Percentiles rank a stretch among this genome's conserved stretches.
Conservation (phyloP, 2,113 vertebrate species). For the Sinocyclocheilus maitianheensis region DNA sequence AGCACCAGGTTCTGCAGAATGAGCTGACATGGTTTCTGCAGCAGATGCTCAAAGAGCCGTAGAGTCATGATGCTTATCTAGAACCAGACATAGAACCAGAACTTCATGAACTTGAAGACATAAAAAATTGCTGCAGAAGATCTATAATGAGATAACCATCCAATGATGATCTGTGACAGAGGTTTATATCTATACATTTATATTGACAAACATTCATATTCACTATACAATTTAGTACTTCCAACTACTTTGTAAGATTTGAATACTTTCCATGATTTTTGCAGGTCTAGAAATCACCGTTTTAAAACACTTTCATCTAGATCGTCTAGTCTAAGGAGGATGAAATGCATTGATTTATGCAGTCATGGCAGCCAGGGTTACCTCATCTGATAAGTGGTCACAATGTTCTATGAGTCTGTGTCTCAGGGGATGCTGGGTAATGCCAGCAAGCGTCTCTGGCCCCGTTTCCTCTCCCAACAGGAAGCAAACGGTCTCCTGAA, state of each 20-base stretch:
- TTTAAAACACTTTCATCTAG: too few relatives aligned
- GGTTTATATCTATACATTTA: too few relatives aligned
- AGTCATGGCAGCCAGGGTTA: slow-evolving; percentile 54
- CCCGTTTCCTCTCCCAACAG: slow-evolving; percentile 88
- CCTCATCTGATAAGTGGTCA: slow-evolving; percentile 98
- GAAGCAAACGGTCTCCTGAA: slow-evolving; percentile 90
- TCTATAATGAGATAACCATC: background rate
- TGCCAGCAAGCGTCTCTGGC: slow-evolving; percentile 79
- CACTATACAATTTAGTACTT: background rate
- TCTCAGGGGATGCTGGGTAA: slow-evolving; percentile 81
- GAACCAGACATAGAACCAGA: slow-evolving; percentile 49
- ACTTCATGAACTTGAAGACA: background rate
- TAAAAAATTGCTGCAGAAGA: background rate
- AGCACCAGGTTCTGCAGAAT: slow-evolving; percentile 93
- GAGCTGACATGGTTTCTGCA: slow-evolving; percentile 95
- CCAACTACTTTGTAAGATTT: background rate
- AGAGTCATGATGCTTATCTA: slow-evolving; percentile 99
- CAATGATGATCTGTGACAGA: background rate
- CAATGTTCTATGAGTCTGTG: slow-evolving; percentile 95
- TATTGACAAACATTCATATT: too few relatives aligned
- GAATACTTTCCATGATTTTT: background rate
- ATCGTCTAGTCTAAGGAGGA: too few relatives aligned
- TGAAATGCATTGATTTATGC: background rate
- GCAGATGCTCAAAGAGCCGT: slow-evolving; percentile 93
- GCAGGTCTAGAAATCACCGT: too few relatives aligned